Evolutionary conservation across 2,797 vertebrate species (phyloP).

Genomic region (Garrulus glandarius): DNA sequence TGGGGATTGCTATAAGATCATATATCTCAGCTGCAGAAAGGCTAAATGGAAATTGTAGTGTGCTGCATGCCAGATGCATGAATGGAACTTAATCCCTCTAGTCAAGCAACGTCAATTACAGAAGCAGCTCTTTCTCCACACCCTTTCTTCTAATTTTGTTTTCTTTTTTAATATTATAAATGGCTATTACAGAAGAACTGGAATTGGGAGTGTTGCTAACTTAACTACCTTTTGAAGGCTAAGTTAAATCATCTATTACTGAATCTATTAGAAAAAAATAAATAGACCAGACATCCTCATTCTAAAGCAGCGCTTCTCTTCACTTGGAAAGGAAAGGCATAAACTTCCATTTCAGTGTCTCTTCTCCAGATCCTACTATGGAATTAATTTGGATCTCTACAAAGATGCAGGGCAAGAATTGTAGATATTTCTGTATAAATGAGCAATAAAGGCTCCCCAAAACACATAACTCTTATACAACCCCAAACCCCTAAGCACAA

Average conservation of each 20-base stretch:
- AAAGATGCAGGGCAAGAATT: not conserved
- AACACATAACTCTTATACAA: rapidly evolving
- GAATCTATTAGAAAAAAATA: not conserved
- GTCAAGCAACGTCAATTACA: conserved; percentile 37
- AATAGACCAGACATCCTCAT: not conserved
- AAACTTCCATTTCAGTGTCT: not conserved
- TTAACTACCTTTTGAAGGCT: conserved; percentile 1
- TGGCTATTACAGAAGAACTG: not conserved
- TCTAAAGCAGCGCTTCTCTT: not conserved
- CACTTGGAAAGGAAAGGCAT: not conserved
- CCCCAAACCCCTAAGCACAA: not conserved
- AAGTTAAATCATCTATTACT: conserved; percentile 2
- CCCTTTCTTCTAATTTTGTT: not conserved
- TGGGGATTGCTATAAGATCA: not conserved
- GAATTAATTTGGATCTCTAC: not conserved
- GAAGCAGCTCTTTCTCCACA: conserved; percentile 19
- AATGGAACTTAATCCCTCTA: conserved; percentile 30
- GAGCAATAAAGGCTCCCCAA: not conserved
- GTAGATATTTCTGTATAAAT: not conserved
- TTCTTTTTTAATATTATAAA: not conserved
- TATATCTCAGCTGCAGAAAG: conserved; percentile 6
- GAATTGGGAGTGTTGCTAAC: not conserved
- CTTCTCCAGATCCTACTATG: not conserved
- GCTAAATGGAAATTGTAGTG: conserved; percentile 41
- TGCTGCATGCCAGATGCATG: not conserved